phyloP scores from a whole-genome alignment of 2,113 vertebrate genomes.

The Corythoichthys intestinalis region DNA sequence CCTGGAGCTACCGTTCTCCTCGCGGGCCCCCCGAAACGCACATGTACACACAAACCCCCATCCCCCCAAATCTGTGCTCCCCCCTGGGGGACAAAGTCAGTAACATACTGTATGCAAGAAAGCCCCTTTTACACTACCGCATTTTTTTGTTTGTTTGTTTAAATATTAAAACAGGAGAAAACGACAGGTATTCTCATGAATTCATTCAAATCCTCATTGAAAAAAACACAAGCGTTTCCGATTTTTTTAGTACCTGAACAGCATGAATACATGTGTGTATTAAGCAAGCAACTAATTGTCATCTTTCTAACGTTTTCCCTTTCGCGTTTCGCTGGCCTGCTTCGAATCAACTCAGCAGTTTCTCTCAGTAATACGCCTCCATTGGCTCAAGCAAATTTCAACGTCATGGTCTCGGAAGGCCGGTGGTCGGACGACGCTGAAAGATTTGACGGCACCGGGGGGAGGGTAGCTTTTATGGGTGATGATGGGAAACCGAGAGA shows the following conservation, averaged over 20 bases:
- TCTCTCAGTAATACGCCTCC: slow-evolving; percentile 58
- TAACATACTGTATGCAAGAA: slow-evolving; percentile 18
- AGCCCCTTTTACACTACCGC: not conserved
- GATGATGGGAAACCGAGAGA: slow-evolving; percentile 63
- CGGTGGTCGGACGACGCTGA: slow-evolving; percentile 55
- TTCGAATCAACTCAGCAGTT: slow-evolving; percentile 62
- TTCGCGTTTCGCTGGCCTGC: slow-evolving; percentile 51
- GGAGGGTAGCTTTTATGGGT: slow-evolving; percentile 38
- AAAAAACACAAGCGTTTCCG: too few relatives aligned
- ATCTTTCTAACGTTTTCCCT: slow-evolving; percentile 18
- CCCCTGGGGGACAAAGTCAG: slow-evolving; percentile 38
- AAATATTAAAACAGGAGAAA: not conserved
- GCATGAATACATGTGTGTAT: not conserved
- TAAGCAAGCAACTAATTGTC: slow-evolving; percentile 9
- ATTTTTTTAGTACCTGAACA: not conserved
- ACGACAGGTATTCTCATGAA: not conserved
- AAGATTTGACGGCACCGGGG: slow-evolving; percentile 35
- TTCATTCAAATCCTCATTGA: too few relatives aligned
- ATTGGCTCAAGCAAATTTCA: slow-evolving; percentile 70
- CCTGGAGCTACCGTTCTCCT: slow-evolving; percentile 54
- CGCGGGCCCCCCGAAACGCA: slow-evolving; percentile 27
- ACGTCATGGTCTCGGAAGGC: slow-evolving; percentile 54
- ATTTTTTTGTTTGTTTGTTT: too few relatives aligned
- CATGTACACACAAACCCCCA: slow-evolving; percentile 1
- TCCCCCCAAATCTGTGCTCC: not conserved